A percentile compares a stretch with the other conserved stretches of the same genome.
These are phyloP conservation scores for Xestia sexstrigata DNA, from an alignment of 2,888 invertebrate species.

Conservation along the genomic window DNA sequence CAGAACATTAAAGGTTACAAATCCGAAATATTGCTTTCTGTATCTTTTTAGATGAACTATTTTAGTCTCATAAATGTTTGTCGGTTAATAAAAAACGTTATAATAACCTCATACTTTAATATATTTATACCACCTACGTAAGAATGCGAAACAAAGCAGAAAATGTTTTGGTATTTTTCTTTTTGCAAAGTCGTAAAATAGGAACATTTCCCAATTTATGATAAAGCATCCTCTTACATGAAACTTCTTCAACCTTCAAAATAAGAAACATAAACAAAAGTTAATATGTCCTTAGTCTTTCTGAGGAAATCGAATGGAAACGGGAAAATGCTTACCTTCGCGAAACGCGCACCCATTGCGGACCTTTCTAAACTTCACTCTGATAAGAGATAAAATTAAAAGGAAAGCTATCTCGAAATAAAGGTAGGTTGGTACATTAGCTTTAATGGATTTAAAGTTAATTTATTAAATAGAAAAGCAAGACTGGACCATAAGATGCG, in stretches of 20 bases:
- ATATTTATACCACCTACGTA: constrained; percentile 7
- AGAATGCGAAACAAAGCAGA: constrained; percentile 2
- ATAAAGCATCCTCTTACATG: constrained; percentile 1
- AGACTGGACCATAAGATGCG: constrained; percentile 69
- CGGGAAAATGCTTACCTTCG: constrained; percentile 20
- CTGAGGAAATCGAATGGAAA: constrained; percentile 21
- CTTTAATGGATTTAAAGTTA: constrained; percentile 68
- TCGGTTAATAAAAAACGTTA: neutral
- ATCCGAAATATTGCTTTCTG: neutral
- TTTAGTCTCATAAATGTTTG: constrained; percentile 3
- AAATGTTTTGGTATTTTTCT: neutral
- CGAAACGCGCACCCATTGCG: constrained; percentile 9
- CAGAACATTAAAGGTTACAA: neutral
- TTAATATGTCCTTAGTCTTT: constrained; percentile 12
- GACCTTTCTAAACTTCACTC: constrained; percentile 37
- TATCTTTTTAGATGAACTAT: neutral
- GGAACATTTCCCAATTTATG: constrained; percentile 19
- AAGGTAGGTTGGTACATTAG: constrained; percentile 55
- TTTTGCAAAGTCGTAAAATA: neutral
- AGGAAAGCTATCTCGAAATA: constrained; percentile 51
- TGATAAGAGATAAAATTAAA: constrained; percentile 53
- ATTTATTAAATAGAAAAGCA: constrained; percentile 75
- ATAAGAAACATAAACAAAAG: constrained; percentile 13
- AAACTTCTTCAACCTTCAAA: constrained; percentile 15
- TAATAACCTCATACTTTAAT: neutral